Evolutionary conservation across 2,888 invertebrate species (phyloP), one percentile per base, ranked within the genome.

Genomic region (Leptopilina syphax): DNA sequence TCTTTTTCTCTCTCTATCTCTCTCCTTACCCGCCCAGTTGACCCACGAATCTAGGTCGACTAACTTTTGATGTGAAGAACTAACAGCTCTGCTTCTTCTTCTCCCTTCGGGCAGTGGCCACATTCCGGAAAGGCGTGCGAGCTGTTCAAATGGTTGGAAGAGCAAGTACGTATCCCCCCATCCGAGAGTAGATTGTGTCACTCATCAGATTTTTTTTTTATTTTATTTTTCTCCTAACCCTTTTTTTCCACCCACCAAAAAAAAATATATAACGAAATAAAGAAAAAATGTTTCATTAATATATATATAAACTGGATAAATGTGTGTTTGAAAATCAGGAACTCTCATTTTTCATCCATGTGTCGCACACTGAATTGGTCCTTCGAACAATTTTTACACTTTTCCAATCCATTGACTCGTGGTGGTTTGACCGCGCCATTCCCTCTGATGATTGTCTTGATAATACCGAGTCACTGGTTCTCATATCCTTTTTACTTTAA

Each of bases 91-190:
- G 92, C 92, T 93, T 93, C 92, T 93, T 93, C 92, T 93, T 89
- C 92, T 86, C 92, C 93, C 93, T 92, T 93, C 92, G 93, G 93
- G 93, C 95, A 99, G 99, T 99, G 97, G 98, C 98, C 93, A 97
- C 98, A 94, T 99, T 99, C 97, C 97, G 98, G 96, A 98, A 99
- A 95, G 98, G 99, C 95, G 99, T 99, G 93, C 97, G 98, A 94
- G 98, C 98, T 94, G 97, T 98, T 94, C 98, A 98, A 95, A 96
- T 98, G 96, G 97, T 97, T 94, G 98, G 98, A 95, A 96, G 98
- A 95, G 97, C 98, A 97, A 98, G 98, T 98, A 98, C 96, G 98
- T 98, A 97, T 94, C 90, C 89, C 89, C 86, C 87, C 50, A n/a
- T 73, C 73, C 90, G 91, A 92, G 93, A 93, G 93, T 91, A 90